A percentile compares a stretch with the other conserved stretches of the same genome.
phyloP scores from a whole-genome alignment of 1,140 invertebrate species.

The Papilio glaucus region DNA sequence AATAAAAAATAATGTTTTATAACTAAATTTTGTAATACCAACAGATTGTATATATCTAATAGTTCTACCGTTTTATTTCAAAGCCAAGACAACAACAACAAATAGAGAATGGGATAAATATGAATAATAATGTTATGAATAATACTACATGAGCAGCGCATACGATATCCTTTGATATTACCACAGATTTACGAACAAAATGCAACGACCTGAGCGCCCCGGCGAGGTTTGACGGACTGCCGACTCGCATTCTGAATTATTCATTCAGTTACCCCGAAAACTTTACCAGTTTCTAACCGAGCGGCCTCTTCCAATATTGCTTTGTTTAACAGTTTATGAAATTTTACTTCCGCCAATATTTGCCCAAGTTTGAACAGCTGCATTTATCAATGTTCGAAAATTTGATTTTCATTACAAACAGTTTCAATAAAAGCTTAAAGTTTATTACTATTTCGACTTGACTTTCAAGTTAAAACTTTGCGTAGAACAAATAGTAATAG shows the following conservation, averaged over 20 bases:
- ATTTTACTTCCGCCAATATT: slow-evolving; percentile 41
- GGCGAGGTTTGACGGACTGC: slow-evolving; percentile 66
- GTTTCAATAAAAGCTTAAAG: background rate
- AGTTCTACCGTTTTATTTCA: background rate
- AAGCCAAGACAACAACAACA: background rate
- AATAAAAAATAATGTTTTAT: too few relatives aligned
- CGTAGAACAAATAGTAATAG: too few relatives aligned
- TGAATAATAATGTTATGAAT: slow-evolving; percentile 58
- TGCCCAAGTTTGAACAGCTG: slow-evolving; percentile 20
- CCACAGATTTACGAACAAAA: slow-evolving; percentile 69
- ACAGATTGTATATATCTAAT: background rate
- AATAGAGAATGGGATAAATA: slow-evolving; percentile 50
- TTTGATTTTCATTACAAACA: slow-evolving; percentile 4
- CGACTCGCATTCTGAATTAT: slow-evolving; percentile 72
- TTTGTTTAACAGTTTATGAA: slow-evolving; percentile 69
- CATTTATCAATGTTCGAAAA: slow-evolving; percentile 12
- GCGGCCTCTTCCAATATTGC: slow-evolving; percentile 60
- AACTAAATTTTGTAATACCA: too few relatives aligned
- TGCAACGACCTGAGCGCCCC: slow-evolving; percentile 56
- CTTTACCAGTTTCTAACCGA: slow-evolving; percentile 52
- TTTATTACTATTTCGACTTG: background rate
- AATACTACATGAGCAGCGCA: slow-evolving; percentile 59
- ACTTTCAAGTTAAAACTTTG: background rate
- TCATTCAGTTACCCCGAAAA: slow-evolving; percentile 67
- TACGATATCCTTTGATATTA: slow-evolving; percentile 62